These are phyloP conservation scores for Petromus typicus DNA, from an alignment of 2,113 vertebrate genomes.

Conservation along the genomic window DNA sequence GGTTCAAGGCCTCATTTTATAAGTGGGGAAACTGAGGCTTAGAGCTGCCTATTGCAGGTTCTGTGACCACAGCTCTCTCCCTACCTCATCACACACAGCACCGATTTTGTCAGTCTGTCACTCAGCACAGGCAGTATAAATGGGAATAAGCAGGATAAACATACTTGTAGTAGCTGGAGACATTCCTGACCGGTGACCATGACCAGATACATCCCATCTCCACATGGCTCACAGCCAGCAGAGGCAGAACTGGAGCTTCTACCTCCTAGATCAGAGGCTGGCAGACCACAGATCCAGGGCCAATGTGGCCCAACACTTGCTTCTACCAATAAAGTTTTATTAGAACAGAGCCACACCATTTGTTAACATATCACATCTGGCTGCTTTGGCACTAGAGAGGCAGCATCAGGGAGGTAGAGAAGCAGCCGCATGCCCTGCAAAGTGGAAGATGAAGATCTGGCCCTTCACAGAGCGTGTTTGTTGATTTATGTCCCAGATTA, in stretches of 20 bases:
- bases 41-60: not conserved
- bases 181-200: not conserved
- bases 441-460: not conserved
- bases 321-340: conserved; percentile 62
- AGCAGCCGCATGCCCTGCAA: not conserved
- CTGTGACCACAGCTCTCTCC: not conserved
- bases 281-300: not conserved
- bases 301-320: not conserved
- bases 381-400: not conserved
- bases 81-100: not conserved
- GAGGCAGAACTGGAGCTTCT: not conserved
- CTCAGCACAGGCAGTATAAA: not conserved
- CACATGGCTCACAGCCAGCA: not conserved
- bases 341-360: not conserved
- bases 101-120: not conserved
- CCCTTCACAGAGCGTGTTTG: not conserved
- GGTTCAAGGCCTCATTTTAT: not conserved
- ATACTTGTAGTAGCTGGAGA: not conserved
- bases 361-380: not conserved
- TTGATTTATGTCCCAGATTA: not conserved
- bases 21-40: not conserved
- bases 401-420: not conserved
- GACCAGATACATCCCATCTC: not conserved
- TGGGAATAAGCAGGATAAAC: not conserved
- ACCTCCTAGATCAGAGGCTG: not conserved